Evolutionary conservation across 2,888 invertebrate species (phyloP).

Genomic region (Protodeltote pygarga): DNA sequence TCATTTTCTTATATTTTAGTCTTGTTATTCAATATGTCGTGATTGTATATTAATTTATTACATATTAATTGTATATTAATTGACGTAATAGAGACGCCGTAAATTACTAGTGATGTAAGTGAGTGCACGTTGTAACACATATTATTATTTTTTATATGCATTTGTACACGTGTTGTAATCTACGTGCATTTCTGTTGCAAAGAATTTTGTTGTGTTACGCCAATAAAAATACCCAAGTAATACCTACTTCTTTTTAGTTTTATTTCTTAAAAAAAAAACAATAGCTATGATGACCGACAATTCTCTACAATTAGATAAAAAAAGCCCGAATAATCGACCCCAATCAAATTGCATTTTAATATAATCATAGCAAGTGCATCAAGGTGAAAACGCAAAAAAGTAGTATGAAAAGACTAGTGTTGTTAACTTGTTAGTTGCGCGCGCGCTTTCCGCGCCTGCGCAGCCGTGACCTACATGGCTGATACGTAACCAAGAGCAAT

Average conservation of each 20-base stretch:
- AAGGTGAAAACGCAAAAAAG: constrained; percentile 51
- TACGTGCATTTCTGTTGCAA: no score
- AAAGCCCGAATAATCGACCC: background rate
- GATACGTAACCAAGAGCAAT: constrained; percentile 51
- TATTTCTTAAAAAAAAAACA: no score
- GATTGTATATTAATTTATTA: background rate
- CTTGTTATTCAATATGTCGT: constrained; percentile 9
- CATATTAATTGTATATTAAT: no score
- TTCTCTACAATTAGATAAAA: no score
- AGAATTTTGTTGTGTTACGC: no score
- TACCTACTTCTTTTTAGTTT: no score
- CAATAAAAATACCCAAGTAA: no score
- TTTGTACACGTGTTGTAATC: no score
- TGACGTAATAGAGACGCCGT: constrained; percentile 5
- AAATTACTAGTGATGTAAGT: background rate
- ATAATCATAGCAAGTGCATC: constrained; percentile 37
- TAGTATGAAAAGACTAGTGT: constrained; percentile 44
- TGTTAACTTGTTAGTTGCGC: constrained; percentile 31
- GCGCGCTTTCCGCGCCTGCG: constrained; percentile 48
- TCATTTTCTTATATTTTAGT: constrained; percentile 3
- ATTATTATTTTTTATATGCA: no score
- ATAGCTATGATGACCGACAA: background rate
- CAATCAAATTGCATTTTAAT: constrained; percentile 27
- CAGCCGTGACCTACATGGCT: constrained; percentile 48
- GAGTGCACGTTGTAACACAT: no score